Conservation (phyloP, 1,140 invertebrate species). For the Eupeodes corollae region DNA sequence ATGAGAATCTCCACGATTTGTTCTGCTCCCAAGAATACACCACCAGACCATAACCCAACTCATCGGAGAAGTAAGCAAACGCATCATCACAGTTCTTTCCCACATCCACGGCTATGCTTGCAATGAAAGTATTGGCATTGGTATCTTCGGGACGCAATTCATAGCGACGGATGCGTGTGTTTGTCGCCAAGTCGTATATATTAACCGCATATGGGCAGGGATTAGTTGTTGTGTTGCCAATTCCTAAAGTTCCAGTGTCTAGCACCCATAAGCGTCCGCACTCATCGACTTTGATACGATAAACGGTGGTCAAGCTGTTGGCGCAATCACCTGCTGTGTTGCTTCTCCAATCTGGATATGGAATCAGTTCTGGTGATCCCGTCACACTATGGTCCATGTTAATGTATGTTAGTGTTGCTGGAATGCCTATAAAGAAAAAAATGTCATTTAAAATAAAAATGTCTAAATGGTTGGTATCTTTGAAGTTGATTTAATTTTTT, state of each 20-base stretch:
- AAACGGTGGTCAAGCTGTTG: slow-evolving; percentile 59
- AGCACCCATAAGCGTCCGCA: slow-evolving; percentile 71
- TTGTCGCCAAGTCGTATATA: slow-evolving; percentile 61
- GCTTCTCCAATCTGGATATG: slow-evolving; percentile 61
- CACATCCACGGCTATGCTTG: slow-evolving; percentile 68
- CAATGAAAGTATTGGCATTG: slow-evolving; percentile 64
- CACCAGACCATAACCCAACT: slow-evolving; percentile 66
- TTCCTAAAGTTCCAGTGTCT: slow-evolving; percentile 69
- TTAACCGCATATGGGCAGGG: slow-evolving; percentile 62
- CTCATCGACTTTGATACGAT: slow-evolving; percentile 58
- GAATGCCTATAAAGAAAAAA: slow-evolving; percentile 49
- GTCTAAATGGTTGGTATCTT: too few relatives aligned
- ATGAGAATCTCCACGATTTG: slow-evolving; percentile 60
- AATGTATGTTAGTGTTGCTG: slow-evolving; percentile 68
- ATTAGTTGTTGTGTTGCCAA: slow-evolving; percentile 59
- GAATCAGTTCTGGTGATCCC: slow-evolving; percentile 58
- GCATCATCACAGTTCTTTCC: slow-evolving; percentile 63
- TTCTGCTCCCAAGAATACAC: slow-evolving; percentile 63
- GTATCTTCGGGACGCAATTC: slow-evolving; percentile 57
- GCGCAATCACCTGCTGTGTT: slow-evolving; percentile 65
- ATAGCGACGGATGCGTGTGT: slow-evolving; percentile 57
- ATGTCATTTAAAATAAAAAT: too few relatives aligned
- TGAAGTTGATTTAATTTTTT: too few relatives aligned
- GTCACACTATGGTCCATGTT: slow-evolving; percentile 48
- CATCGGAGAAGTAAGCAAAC: slow-evolving; percentile 69